A percentile compares a stretch with the other conserved stretches of the same genome.
phyloP scores from a whole-genome alignment of 1,140 invertebrate genomes.

The Orchestia grillus region DNA sequence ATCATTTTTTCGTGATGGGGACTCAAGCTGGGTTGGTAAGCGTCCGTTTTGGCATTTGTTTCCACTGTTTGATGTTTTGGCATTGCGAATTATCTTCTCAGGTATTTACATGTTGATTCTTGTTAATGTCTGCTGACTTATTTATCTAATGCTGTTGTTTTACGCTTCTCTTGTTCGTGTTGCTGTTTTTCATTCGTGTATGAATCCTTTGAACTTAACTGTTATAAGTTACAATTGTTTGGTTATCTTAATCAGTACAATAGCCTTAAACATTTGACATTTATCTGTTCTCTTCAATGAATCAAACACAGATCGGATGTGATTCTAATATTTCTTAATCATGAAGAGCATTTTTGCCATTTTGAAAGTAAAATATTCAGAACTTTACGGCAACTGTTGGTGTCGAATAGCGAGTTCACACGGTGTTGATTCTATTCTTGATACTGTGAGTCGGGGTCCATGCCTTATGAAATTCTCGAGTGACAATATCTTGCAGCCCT shows the following conservation, averaged over 20 bases:
- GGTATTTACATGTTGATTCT: constrained; percentile 54
- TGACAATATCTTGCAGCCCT: background rate
- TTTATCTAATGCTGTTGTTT: constrained; percentile 41
- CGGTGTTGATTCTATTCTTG: background rate
- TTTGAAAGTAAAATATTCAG: background rate
- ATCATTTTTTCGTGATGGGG: constrained; percentile 15
- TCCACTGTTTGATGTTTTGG: constrained; percentile 28
- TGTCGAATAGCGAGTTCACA: background rate
- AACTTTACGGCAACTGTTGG: background rate
- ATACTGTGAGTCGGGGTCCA: background rate
- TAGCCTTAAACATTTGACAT: background rate
- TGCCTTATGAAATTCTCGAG: background rate
- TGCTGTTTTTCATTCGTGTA: constrained; percentile 39
- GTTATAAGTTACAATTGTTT: background rate
- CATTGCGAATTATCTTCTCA: constrained; percentile 54
- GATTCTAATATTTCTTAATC: background rate
- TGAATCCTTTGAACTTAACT: constrained; percentile 26
- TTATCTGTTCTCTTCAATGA: background rate
- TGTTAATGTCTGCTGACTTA: constrained; percentile 43
- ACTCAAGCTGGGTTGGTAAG: background rate
- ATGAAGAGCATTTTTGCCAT: background rate
- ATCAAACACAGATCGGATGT: background rate
- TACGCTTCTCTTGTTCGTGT: constrained; percentile 38
- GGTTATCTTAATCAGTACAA: background rate
- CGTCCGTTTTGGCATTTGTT: background rate